These are phyloP conservation scores for Ciconia stormi DNA, from an alignment of 2,113 vertebrate species.

Conservation along the genomic window DNA sequence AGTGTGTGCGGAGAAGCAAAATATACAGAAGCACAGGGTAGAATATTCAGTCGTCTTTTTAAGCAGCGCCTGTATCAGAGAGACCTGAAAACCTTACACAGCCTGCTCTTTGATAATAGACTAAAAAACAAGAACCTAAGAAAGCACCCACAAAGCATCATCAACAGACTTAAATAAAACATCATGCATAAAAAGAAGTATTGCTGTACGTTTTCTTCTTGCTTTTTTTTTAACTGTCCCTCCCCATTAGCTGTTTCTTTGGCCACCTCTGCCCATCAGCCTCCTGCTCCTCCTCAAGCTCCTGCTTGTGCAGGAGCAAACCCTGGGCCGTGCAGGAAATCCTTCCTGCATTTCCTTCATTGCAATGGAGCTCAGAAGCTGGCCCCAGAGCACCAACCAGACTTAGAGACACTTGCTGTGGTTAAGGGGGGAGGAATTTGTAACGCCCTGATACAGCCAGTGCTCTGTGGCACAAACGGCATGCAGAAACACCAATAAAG, in stretches of 20 bases:
- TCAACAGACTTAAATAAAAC: background rate
- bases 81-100: background rate
- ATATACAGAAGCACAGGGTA: background rate
- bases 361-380: background rate
- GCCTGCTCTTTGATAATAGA: background rate
- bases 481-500: background rate
- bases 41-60: background rate
- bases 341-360: background rate
- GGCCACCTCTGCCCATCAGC: background rate
- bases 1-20: background rate
- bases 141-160: background rate
- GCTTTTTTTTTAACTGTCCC: background rate
- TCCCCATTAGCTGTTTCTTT: background rate
- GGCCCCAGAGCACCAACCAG: background rate
- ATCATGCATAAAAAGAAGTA: background rate
- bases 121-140: background rate
- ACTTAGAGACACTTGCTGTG: background rate
- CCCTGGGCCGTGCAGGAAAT: background rate
- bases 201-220: background rate
- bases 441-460: background rate
- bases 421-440: background rate
- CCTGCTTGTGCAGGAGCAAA: background rate
- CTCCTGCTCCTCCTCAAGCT: background rate
- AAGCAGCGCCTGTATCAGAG: background rate
- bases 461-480: background rate